Conservation (phyloP, 1,140 invertebrate genomes). For the Caenorhabditis remanei region DNA sequence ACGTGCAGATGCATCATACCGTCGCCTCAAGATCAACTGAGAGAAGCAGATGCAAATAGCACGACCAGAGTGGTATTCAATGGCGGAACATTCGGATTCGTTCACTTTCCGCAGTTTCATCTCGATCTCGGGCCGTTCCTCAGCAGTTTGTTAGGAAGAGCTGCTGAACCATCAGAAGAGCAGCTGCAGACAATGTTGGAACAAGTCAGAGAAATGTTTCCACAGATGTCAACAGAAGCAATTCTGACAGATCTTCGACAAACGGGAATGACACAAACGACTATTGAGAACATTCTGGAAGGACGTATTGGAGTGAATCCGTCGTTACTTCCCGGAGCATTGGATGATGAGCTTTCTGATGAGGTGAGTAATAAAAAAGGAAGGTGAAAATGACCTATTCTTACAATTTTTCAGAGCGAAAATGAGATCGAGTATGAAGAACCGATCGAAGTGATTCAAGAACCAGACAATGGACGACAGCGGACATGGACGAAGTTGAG, state of each 20-base stretch:
- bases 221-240: conserved; percentile 49
- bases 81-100: conserved; percentile 9
- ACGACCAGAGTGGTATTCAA: neutral
- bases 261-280: conserved; percentile 52
- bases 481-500: conserved; percentile 31
- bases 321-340: neutral
- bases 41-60: neutral
- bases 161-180: conserved; percentile 4
- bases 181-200: conserved; percentile 21
- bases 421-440: conserved; percentile 37
- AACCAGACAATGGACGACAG: conserved; percentile 8
- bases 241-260: conserved; percentile 59
- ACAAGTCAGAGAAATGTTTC: conserved; percentile 61
- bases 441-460: neutral
- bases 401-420: conserved; percentile 43
- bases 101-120: neutral
- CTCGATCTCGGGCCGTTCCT: neutral
- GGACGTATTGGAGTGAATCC: conserved; percentile 59
- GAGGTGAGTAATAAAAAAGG: conserved; percentile 37
- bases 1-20: conserved; percentile 51
- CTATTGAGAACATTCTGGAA: conserved; percentile 64
- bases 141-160: conserved; percentile 9
- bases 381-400: neutral
- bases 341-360: conserved; percentile 18
- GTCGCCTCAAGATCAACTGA: neutral